phyloP scores from a whole-genome alignment of 2,797 vertebrate genomes.

The Melanotaenia trifasciata region DNA sequence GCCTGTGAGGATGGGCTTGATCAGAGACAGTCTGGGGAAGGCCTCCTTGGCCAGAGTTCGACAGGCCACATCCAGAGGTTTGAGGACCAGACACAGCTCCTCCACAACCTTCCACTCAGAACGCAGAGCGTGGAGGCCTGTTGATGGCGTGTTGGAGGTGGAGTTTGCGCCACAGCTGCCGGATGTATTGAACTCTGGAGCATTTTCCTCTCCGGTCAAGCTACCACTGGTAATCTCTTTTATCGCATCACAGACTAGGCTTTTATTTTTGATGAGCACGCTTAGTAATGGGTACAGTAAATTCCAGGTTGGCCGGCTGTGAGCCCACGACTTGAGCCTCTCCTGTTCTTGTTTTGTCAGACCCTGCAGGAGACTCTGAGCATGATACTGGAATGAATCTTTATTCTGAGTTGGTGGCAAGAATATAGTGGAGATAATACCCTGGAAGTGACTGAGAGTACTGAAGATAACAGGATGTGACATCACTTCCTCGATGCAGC shows the following conservation, averaged over 20 bases:
- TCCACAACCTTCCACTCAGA: constrained; percentile 80
- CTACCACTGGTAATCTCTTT: constrained; percentile 53
- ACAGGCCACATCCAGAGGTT: constrained; percentile 83
- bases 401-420: constrained; percentile 18
- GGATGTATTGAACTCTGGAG: constrained; percentile 23
- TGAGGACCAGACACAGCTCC: constrained; percentile 79
- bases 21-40: constrained; percentile 80
- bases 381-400: constrained; percentile 2
- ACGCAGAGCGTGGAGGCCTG: not conserved
- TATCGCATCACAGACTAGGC: constrained; percentile 46
- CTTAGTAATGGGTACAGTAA: constrained; percentile 66
- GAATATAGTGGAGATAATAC: constrained; percentile 57
- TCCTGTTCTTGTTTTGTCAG: constrained; percentile 54
- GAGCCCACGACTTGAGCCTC: constrained; percentile 64
- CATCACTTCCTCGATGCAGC: constrained; percentile 79
- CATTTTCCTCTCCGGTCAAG: constrained; percentile 25
- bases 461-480: constrained; percentile 62
- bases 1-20: constrained; percentile 83
- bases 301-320: constrained; percentile 66
- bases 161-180: constrained; percentile 34
- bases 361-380: constrained; percentile 40
- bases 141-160: constrained; percentile 19
- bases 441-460: constrained; percentile 69
- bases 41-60: constrained; percentile 81
- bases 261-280: constrained; percentile 62